Base-by-base conservation (phyloP, 2,797 vertebrate species). In the Ciconia nigra region DNA sequence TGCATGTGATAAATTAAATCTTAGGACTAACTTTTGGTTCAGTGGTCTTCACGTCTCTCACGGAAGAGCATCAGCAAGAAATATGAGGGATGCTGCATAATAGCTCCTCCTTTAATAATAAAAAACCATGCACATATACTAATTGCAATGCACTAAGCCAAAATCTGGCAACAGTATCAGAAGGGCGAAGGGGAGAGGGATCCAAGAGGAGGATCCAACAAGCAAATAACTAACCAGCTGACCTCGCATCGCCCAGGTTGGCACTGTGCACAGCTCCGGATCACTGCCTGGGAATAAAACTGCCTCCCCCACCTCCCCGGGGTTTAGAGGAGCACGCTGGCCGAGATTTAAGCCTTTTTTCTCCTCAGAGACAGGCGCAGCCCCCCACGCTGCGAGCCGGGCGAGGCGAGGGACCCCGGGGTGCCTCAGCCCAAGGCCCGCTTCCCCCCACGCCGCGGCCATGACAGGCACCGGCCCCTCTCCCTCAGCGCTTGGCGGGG, bases 391-490 rank as follows among this genome's bases (percentile, higher is more conserved):
- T 35, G 22, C 57, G 37, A 46, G 42, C 29, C 14, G 3, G 29
- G 14, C 2, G 8, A 65, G 33, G 35, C 1, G 10, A 74, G 46
- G 19, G 9, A 19, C 17, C 15, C 17, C 11, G 9, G 22, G 24
- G 7, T 4, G 4, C 28, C 49, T 41, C 79, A 83, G 29, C 54
- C 42, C 65, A 10, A 9, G 3, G 8, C 6, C 11, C 5, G 1
- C 33, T 62, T 29, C 67, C 72, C 11, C 7, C 44, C 52, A 11
- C 3, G 10, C 29, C 11, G 7, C 6, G 10, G 54, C 78, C 46
- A 9, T 0, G 3, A n/a, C 12, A 29, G n/a, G 25, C 51, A 57
- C 22, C 2, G 1, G 11, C n/a, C 26, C 24, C 14, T 10, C 63
- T 70, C 28, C 28, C 16, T 11, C 49, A 11, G 33, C 9, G 3